Base-by-base conservation (phyloP, 2,888 invertebrate genomes). In the Masnerella sp. region DNA sequence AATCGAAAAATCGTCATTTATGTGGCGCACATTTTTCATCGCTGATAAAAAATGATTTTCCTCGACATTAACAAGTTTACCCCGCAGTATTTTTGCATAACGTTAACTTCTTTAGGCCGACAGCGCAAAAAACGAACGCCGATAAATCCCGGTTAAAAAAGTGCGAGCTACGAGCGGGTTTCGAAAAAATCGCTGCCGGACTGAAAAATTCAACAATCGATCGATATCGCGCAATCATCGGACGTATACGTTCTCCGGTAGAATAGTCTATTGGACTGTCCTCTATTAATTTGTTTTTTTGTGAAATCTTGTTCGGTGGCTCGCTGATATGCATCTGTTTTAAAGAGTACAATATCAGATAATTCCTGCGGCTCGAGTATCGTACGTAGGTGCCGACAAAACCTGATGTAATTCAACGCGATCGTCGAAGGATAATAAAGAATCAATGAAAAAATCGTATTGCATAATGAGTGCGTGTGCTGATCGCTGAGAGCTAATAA, bases 351-450 rank as follows among this genome's bases (percentile, higher is more conserved):
- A 67, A 75, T 73, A 73, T 61, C 45, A 71, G 72, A 76, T 67
- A 74, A 71, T 69, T 58, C 59, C 36, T 40, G 47, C 34, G 34
- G 64, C 73, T 70, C 67, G 52, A 69, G 72, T 74, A 75, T 65
- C 65, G 68, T 69, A 77, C 61, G 74, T 73, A 70, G 70, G 68
- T 74, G 74, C 71, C 58, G 20, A 68, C 65, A 51, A 59, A 74
- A 72, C 75, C 77, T 75, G 70, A 78, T 77, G 79, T 79, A 79
- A 77, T 74, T 74, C 77, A 67, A 78, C 69, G 75, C 73, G 76
- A 78, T 73, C 47, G 70, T 43, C 40, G 71, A 77, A 74, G 77
- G 76, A 75, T 77, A 77, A 74, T 75, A 68, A 75, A 74, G 64
- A 70, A 75, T 69, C 64, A 32, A 17, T 18, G 22, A 49, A 75